phyloP scores from a whole-genome alignment of 2,888 invertebrate genomes.

The Empis stercorea region DNA sequence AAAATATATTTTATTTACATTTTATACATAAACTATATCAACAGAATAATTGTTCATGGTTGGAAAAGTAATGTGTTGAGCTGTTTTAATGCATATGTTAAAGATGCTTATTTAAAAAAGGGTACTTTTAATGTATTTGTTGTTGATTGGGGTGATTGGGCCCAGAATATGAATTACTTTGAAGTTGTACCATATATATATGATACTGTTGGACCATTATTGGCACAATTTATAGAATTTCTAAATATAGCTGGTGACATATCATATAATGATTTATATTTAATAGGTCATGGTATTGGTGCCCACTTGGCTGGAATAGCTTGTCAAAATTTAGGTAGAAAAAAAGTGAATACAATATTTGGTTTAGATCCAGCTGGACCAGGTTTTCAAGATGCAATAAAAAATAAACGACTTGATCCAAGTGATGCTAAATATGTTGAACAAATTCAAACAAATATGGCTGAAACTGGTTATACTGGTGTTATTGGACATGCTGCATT shows the following conservation, averaged over 20 bases:
- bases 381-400: too few species aligned
- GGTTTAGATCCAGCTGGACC: too few species aligned
- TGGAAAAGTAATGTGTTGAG: constrained; percentile 29
- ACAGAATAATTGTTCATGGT: constrained; percentile 26
- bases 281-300: constrained; percentile 37
- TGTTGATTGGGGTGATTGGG: constrained; percentile 26
- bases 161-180: constrained; percentile 22
- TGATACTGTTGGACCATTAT: constrained; percentile 20
- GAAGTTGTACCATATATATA: constrained; percentile 21
- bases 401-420: constrained; percentile 28
- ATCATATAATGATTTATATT: constrained; percentile 23
- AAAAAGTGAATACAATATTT: constrained; percentile 31
- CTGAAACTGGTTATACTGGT: neutral
- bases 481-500: constrained; percentile 33
- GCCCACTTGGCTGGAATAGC: constrained; percentile 35
- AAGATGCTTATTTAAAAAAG: constrained; percentile 23
- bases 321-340: constrained; percentile 27
- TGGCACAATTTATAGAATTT: constrained; percentile 27
- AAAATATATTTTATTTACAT: neutral
- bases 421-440: constrained; percentile 35
- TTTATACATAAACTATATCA: constrained; percentile 1
- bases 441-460: constrained; percentile 18
- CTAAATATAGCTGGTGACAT: constrained; percentile 21
- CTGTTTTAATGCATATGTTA: constrained; percentile 25
- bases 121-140: constrained; percentile 25